Conservation (phyloP, 30 jellyfish, hydroid and myxozoan genomes). For the Cassiopea xamachana region DNA sequence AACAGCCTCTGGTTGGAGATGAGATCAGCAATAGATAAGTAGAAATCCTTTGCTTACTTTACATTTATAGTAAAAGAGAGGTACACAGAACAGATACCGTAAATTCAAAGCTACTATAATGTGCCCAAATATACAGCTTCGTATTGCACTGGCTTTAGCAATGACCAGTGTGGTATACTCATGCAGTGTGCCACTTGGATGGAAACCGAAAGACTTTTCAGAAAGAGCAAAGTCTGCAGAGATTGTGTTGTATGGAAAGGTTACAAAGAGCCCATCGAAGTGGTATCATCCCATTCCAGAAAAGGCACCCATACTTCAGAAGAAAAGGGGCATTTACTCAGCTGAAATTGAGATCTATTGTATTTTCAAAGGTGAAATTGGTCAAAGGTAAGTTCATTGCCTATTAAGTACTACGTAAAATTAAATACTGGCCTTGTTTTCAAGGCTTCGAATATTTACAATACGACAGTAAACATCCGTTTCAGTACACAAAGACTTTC, state of each 20-base stretch:
- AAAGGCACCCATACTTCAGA: not conserved
- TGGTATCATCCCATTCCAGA: slow-evolving; percentile 16
- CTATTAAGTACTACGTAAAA: not conserved
- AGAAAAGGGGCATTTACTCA: slow-evolving; percentile 27
- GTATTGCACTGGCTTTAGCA: not conserved
- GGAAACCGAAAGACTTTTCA: slow-evolving; percentile 28
- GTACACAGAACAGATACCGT: not conserved
- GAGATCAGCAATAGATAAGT: no score
- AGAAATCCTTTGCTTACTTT: not conserved
- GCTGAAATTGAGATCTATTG: slow-evolving; percentile 55
- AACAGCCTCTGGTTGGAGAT: no score
- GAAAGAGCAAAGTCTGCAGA: slow-evolving; percentile 61
- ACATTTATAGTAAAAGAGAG: not conserved
- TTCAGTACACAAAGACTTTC: no score
- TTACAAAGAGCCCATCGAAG: slow-evolving; percentile 48
- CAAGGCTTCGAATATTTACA: no score
- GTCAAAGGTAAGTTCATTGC: slow-evolving; percentile 32
- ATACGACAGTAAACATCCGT: no score
- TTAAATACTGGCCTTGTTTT: no score
- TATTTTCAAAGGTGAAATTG: slow-evolving; percentile 51
- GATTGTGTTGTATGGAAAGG: slow-evolving; percentile 62
- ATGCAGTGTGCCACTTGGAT: slow-evolving; percentile 65
- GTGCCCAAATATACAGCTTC: not conserved
- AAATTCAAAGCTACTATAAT: not conserved
- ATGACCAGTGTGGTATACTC: not conserved